These are phyloP conservation scores for Semnornis frantzii DNA, from an alignment of 2,113 vertebrate genomes.

Conservation along the genomic window DNA sequence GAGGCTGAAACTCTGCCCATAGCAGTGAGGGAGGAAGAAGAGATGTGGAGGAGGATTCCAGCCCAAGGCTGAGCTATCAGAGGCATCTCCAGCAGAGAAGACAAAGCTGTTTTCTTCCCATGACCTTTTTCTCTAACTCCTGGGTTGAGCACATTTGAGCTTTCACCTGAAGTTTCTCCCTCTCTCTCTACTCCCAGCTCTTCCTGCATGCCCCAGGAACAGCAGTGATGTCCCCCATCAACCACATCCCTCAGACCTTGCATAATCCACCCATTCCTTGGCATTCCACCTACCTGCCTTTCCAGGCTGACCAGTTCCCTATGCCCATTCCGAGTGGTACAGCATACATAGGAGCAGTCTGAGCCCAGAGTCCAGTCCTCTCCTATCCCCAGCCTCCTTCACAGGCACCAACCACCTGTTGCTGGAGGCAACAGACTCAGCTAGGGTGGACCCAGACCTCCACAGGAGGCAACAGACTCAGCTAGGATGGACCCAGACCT, in stretches of 20 bases:
- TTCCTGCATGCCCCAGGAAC: fast-evolving
- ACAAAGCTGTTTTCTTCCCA: neutral
- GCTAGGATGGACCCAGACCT: too few species aligned
- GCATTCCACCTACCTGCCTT: neutral
- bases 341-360: neutral
- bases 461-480: too few species aligned
- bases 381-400: neutral
- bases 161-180: neutral
- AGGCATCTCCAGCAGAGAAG: neutral
- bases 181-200: fast-evolving
- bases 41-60: neutral
- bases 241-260: neutral
- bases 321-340: fast-evolving
- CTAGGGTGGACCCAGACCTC: neutral
- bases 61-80: neutral
- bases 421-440: neutral
- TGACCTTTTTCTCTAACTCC: neutral
- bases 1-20: neutral
- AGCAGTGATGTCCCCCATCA: fast-evolving
- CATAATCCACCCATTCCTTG: neutral
- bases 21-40: neutral
- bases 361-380: too few species aligned
- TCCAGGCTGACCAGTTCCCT: neutral
- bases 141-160: neutral
- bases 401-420: neutral